Percentiles rank a stretch among this genome's conserved stretches.
phyloP scores from a whole-genome alignment of 2,797 vertebrate species.

The Mastacembelus armatus region DNA sequence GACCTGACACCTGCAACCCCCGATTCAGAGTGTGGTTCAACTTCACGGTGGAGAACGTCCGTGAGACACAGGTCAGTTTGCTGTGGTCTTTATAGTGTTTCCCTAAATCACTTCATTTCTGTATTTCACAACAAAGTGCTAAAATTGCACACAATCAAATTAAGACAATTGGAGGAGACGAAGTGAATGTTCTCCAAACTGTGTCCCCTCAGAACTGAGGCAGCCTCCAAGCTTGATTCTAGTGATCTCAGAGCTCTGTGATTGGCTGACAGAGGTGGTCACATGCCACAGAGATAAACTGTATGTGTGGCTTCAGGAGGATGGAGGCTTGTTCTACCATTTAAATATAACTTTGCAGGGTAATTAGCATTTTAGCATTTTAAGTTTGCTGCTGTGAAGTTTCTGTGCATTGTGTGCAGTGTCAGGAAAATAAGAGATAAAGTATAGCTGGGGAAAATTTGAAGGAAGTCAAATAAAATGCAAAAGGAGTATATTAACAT shows the following conservation, averaged over 20 bases:
- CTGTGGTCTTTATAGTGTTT: not conserved
- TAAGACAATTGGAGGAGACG: too few species aligned
- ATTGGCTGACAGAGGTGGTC: conserved; percentile 75
- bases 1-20: conserved; percentile 97
- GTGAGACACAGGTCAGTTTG: conserved; percentile 92
- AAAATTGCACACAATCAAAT: not conserved
- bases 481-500: too few species aligned
- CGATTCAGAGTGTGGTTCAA: conserved; percentile 99
- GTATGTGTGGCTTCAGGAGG: conserved; percentile 40
- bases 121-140: not conserved
- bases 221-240: conserved; percentile 52
- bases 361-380: conserved; percentile 42
- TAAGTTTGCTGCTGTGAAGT: conserved; percentile 41
- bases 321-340: conserved; percentile 50
- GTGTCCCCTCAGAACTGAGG: conserved; percentile 22
- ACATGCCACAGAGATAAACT: conserved; percentile 80
- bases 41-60: conserved; percentile 96
- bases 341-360: conserved; percentile 67
- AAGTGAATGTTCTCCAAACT: conserved; percentile 11
- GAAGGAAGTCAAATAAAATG: conserved; percentile 64
- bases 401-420: conserved; percentile 37
- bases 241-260: conserved; percentile 41
- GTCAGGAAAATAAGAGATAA: too few species aligned
- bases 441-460: conserved; percentile 26
- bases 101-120: not conserved